Percentiles rank a stretch among this genome's conserved stretches.
Evolutionary conservation across 2,797 vertebrate species (phyloP).

Genomic region (Trachops cirrhosus): DNA sequence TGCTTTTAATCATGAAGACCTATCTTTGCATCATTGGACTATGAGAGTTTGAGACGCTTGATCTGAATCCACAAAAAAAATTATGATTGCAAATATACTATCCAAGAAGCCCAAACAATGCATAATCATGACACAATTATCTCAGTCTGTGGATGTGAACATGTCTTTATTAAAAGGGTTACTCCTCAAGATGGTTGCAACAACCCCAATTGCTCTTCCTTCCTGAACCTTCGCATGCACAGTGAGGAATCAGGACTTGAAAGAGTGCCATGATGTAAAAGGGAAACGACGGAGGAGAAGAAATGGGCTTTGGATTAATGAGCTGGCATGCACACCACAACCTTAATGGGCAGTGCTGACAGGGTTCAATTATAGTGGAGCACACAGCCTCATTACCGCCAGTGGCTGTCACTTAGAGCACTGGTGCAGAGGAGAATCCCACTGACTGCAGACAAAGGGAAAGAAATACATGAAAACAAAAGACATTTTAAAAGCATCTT

Average conservation of each 20-base stretch:
- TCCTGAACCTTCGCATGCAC: conserved; percentile 58
- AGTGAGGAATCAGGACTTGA: conserved; percentile 52
- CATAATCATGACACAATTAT: conserved; percentile 46
- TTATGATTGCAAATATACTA: not conserved
- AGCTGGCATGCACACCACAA: conserved; percentile 69
- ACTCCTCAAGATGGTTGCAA: conserved; percentile 32
- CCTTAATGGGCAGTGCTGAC: conserved; percentile 74
- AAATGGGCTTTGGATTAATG: conserved; percentile 77
- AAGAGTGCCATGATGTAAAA: conserved; percentile 34
- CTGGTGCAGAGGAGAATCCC: conserved; percentile 52
- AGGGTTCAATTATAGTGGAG: conserved; percentile 77
- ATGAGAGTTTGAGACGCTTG: not conserved
- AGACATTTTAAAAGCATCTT: conserved; percentile 63
- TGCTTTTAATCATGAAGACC: conserved; percentile 16
- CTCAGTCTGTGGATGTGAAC: conserved; percentile 54
- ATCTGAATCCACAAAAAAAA: not conserved
- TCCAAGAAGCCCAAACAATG: conserved; percentile 55
- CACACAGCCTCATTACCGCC: conserved; percentile 76
- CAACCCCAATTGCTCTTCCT: conserved; percentile 67
- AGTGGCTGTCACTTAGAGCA: conserved; percentile 73
- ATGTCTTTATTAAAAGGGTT: conserved; percentile 33
- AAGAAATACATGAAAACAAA: conserved; percentile 61
- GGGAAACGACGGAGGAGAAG: conserved; percentile 64
- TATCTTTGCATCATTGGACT: not conserved
- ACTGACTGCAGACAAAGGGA: conserved; percentile 68